A percentile compares a stretch with the other conserved stretches of the same genome.
Conservation (phyloP, 2,888 invertebrate species). For the Parnassius apollo region DNA sequence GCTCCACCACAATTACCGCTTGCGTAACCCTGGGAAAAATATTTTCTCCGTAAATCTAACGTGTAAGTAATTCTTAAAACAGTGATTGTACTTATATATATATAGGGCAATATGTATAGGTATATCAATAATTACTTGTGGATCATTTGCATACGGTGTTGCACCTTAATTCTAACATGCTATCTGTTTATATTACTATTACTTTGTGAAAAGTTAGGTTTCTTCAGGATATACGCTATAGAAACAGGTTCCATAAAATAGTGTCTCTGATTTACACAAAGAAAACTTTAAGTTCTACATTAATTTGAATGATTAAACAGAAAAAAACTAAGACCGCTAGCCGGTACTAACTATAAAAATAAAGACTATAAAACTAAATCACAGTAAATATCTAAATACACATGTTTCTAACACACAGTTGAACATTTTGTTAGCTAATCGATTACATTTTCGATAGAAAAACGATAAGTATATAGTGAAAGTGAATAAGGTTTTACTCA, state of each 20-base stretch:
- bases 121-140: constrained; percentile 55
- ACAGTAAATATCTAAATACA: constrained; percentile 54
- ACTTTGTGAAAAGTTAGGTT: constrained; percentile 53
- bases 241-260: constrained; percentile 46
- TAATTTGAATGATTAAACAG: constrained; percentile 46
- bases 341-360: constrained; percentile 59
- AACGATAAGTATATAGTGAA: constrained; percentile 47
- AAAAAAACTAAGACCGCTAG: constrained; percentile 65
- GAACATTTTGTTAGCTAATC: constrained; percentile 60
- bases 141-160: constrained; percentile 60
- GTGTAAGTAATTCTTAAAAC: constrained; percentile 76
- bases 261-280: constrained; percentile 49
- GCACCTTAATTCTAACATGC: constrained; percentile 70
- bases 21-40: constrained; percentile 82
- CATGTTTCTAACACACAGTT: constrained; percentile 63
- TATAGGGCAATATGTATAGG: constrained; percentile 40
- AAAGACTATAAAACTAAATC: constrained; percentile 64
- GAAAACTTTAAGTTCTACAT: constrained; percentile 57
- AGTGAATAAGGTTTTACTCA: constrained; percentile 51
- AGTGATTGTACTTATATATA: constrained; percentile 73
- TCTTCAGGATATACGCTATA: constrained; percentile 44
- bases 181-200: constrained; percentile 51
- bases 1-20: constrained; percentile 81
- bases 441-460: constrained; percentile 43
- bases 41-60: constrained; percentile 82